Evolutionary conservation across 92 coral and sea anemone species (phyloP), one percentile per base, ranked within the genome.

Genomic region (Epizoanthus scotinus): DNA sequence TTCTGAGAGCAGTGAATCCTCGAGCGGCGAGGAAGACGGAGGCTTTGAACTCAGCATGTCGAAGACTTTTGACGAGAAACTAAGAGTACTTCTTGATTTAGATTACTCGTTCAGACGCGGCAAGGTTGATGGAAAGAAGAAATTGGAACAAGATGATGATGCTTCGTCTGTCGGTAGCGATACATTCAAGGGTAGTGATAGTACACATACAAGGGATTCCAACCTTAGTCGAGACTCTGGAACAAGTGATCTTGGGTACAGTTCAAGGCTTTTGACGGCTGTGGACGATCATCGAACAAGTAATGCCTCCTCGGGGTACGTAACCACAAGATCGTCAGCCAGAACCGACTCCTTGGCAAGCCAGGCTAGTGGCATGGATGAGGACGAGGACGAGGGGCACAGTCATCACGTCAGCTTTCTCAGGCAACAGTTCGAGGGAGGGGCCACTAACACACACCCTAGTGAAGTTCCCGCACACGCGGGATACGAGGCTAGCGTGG

Each of bases 41-140:
- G 78, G 84, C 19, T 88, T 87, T 5, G 89, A 91, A 10, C 78
- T 93, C 49, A 90, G 91, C 60, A 90, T 93, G 94, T 93, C 98
- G 15, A 91, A 87, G 87, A 90, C 96, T 8, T 96, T 96, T 67
- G 98, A 96, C 83, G 98, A 96, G 71, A 96, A 96, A 84, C 83
- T 96, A 15, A 88, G 91, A 81, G 84, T 88, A 63, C 64, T 96
- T 9, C 74, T 96, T 85, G 98, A 91, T 49, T 79, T 90, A 40
- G 87, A 77, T 8, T 84, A 87, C 78, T 60, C 88, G 15, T 74
- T 71, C 21, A 87, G 40, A 54, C 27, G 42, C 14, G 78, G n/a
- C 3, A 70, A 82, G 40, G 68, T 28, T 21, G 75, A 71, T 17
- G 78, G 58, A 49, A 63, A 61, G 60, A 65, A 78, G 78, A 71